A percentile compares a stretch with the other conserved stretches of the same genome.
Evolutionary conservation across 2,113 vertebrate genomes (phyloP).

Genomic region (Rhinoderma darwinii): DNA sequence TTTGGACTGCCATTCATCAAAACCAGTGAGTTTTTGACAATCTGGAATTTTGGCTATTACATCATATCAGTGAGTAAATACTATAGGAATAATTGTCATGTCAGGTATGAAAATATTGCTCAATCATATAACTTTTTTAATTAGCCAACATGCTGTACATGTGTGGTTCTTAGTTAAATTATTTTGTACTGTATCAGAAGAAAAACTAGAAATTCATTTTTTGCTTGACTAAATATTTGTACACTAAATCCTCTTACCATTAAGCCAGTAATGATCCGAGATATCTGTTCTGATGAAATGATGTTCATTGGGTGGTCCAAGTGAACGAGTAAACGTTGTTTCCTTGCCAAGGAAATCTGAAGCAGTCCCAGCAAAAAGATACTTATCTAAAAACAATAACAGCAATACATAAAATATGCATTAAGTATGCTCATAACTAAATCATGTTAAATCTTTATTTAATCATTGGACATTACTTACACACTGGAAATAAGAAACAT

Average conservation of each 20-base stretch:
- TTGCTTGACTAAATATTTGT: not conserved
- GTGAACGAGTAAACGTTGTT: conserved; percentile 90
- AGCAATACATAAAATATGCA: not conserved
- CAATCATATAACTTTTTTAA: too few species aligned
- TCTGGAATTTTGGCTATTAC: too few species aligned
- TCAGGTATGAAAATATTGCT: too few species aligned
- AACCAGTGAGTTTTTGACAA: too few species aligned
- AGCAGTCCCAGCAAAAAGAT: conserved; percentile 92
- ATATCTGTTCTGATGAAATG: conserved; percentile 96
- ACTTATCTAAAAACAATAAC: conserved; percentile 79
- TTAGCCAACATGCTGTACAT: too few species aligned
- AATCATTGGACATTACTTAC: not conserved
- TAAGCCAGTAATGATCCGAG: conserved; percentile 97
- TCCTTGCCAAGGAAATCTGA: conserved; percentile 98
- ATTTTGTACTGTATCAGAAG: not conserved
- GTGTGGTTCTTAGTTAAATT: too few species aligned
- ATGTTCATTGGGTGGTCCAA: conserved; percentile 88
- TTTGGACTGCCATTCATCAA: too few species aligned
- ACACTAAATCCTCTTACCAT: conserved; percentile 75
- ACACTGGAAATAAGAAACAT: not conserved
- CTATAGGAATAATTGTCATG: too few species aligned
- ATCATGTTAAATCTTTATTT: not conserved
- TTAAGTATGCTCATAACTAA: not conserved
- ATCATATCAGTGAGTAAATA: too few species aligned
- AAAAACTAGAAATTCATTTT: not conserved